A percentile compares a stretch with the other conserved stretches of the same genome.
Conservation (phyloP, 2,797 vertebrate species). For the Microchirus variegatus region DNA sequence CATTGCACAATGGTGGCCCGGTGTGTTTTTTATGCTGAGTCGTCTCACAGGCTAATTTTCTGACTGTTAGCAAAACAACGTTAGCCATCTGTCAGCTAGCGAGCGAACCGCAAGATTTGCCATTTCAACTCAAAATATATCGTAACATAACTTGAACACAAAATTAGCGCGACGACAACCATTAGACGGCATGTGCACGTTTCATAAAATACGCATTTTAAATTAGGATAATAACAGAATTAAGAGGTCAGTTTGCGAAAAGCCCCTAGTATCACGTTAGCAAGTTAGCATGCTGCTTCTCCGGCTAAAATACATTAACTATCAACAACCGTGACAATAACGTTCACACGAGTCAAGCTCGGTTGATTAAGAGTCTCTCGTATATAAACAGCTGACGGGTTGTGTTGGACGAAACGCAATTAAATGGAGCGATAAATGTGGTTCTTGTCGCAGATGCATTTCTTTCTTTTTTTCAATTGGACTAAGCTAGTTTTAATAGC, state of each 20-base stretch:
- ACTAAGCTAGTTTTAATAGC: conserved; percentile 39
- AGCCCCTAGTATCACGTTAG: conserved; percentile 34
- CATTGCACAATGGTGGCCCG: conserved; percentile 74
- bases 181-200: rapidly evolving
- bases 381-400: not conserved
- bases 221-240: not conserved
- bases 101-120: conserved; percentile 10
- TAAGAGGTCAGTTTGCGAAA: not conserved
- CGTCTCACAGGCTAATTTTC: conserved; percentile 71
- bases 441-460: conserved; percentile 31
- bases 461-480: conserved; percentile 17
- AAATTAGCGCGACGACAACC: not conserved
- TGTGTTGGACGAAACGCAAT: rapidly evolving
- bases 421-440: not conserved
- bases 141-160: not conserved
- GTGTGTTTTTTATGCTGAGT: conserved; percentile 77
- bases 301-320: conserved; percentile 41
- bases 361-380: not conserved
- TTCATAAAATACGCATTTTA: not conserved
- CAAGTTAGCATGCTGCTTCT: conserved; percentile 47
- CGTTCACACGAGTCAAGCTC: not conserved
- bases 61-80: conserved; percentile 70
- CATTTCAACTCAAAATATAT: not conserved
- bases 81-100: conserved; percentile 48
- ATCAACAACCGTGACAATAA: conserved; percentile 16